Conservation (phyloP, 2,113 vertebrate genomes). For the Prinia subflava region DNA sequence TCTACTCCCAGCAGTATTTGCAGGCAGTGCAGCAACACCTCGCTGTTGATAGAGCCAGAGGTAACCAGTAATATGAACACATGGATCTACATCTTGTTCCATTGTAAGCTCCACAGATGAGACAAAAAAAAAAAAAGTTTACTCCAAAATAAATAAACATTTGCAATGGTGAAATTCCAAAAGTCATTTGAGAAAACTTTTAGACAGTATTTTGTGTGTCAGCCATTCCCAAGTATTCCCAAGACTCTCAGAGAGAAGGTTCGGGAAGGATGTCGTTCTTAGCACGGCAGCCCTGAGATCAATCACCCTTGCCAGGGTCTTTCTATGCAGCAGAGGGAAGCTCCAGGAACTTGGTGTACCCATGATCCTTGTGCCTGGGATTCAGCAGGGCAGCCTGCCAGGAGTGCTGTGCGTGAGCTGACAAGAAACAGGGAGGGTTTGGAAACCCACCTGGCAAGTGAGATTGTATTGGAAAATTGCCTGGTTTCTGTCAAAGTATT, state of each 20-base stretch:
- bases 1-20: neutral
- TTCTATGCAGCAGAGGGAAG: neutral
- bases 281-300: neutral
- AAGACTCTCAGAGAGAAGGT: neutral
- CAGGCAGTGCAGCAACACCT: neutral
- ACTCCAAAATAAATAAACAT: neutral
- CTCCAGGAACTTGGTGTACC: neutral
- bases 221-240: neutral
- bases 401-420: neutral
- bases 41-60: neutral
- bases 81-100: neutral
- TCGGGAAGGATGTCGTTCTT: neutral
- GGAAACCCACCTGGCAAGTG: conserved; percentile 47
- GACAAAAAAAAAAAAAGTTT: neutral
- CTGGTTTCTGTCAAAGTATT: conserved; percentile 18
- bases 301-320: neutral
- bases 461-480: conserved; percentile 11
- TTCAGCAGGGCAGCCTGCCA: conserved; percentile 23
- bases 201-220: neutral
- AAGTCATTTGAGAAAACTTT: neutral
- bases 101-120: neutral
- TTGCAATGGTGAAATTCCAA: neutral
- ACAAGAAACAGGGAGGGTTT: conserved; percentile 5
- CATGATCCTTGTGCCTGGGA: neutral
- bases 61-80: neutral